Base-by-base conservation (phyloP, 2,888 invertebrate species). In the Graphium colonna region DNA sequence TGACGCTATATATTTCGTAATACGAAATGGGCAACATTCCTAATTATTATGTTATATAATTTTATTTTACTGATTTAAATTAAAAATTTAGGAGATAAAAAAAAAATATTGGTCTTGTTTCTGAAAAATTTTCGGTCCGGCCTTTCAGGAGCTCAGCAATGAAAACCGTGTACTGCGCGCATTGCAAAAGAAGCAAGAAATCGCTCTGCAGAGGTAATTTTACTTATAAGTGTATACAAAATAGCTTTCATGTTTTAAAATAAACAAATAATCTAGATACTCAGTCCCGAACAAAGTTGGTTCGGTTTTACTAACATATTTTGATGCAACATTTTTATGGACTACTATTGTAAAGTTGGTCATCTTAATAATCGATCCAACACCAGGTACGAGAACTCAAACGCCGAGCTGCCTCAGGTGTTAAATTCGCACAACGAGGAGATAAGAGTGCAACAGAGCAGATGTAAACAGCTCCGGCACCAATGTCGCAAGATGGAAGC, bases 401-500 rank as follows among this genome's bases (percentile, higher is more conserved):
- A 94, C 68, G 95, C 95, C 0, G 95, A 95, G 71, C 77, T 96
- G 46, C 96, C 96, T 0, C 92, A 94, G 69, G 89, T 95, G 2
- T 83, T 96, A 36, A 93, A 93, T 75, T 93, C 95, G 0, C 95
- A 96, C 75, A 93, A 92, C 57, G 96, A 96, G 71, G 96, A 96
- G 79, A 85, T 95, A 51, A 90, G 95, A 47, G 90, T 94, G 12
- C 91, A 95, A 74, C 93, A 94, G 66, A 87, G 91, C 40, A 93
- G 92, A 72, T 93, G 92, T 75, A 94, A 94, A 63, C 92, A 92
- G 61, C 73, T 95, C 50, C 93, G 92, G 65, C 82, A 83, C 50
- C 91, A 91, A 60, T 90, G 91, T 65, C 93, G 91, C 65, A 94
- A 94, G 42, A 82, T 90, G n/a, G 82, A 88, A 21, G 91, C 91